Evolutionary conservation across 1,140 invertebrate genomes (phyloP).

Genomic region (Drosophila micromelanica): DNA sequence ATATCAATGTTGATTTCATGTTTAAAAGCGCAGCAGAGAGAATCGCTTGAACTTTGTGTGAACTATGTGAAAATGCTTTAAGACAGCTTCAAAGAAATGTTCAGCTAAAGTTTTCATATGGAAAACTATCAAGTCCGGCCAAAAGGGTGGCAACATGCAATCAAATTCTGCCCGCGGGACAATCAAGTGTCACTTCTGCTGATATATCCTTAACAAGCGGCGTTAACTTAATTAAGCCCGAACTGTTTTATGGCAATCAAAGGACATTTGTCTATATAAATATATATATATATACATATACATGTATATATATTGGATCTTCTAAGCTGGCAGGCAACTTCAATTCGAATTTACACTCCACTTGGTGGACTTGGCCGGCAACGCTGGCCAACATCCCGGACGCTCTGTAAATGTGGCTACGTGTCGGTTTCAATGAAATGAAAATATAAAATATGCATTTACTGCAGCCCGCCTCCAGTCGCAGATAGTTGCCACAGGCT

Average conservation of each 20-base stretch:
- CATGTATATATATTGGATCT: conserved; percentile 18
- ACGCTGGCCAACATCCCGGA: conserved; percentile 28
- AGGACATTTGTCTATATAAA: not conserved
- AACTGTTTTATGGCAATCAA: conserved; percentile 37
- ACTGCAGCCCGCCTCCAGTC: conserved; percentile 48
- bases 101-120: conserved; percentile 19
- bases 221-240: conserved; percentile 58
- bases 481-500: conserved; percentile 37
- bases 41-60: not conserved
- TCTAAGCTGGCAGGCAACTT: conserved; percentile 46
- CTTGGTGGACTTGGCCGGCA: not conserved
- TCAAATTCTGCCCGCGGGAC: not conserved
- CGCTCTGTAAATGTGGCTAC: conserved; percentile 42
- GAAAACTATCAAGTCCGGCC: conserved; percentile 11
- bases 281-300: too few species aligned
- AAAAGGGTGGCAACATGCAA: conserved; percentile 1
- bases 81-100: not conserved
- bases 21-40: not conserved
- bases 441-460: conserved; percentile 82
- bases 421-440: conserved; percentile 79
- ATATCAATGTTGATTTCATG: conserved; percentile 1
- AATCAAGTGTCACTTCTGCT: conserved; percentile 14
- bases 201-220: conserved; percentile 5
- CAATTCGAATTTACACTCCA: conserved; percentile 45
- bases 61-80: not conserved